Evolutionary conservation across 2,888 invertebrate genomes (phyloP), one percentile per base, ranked within the genome.

Genomic region (Dasypolia templi): DNA sequence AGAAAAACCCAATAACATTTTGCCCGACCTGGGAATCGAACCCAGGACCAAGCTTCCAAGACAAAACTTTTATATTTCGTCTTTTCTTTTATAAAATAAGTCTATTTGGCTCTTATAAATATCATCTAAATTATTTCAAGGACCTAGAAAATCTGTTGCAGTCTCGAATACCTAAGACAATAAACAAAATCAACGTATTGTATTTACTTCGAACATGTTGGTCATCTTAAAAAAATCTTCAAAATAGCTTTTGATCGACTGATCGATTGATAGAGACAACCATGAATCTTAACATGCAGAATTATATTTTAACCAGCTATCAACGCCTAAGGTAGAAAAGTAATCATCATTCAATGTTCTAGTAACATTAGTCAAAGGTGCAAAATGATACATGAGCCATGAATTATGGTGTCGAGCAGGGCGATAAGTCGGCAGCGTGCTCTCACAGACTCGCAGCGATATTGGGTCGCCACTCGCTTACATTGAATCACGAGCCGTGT

Each of bases 401-500:
- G 86, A 85, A 86, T 86, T 86, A 86, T 77, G 80, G 68, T 81
- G 72, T 75, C 82, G 75, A 70, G 73, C 73, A 55, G 55, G 59
- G 72, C 70, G 83, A 84, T 79, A 83, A 83, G 84, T 82, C 82
- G 75, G 73, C 84, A 77, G 81, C 80, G 75, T 83, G 84, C 84
- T 80, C 84, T 84, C 80, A 71, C 77, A 79, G 75, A 74, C 81
- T 83, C 81, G 68, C 79, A 75, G 77, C 78, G 81, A 84, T 86
- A 87, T 81, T 86, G 83, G 80, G 80, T 87, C 92, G 88, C 92
- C 93, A 92, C 93, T 92, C 93, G 92, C 93, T 91, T 90, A 91
- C 91, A 91, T 90, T 89, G 91, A 91, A 93, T 94, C 94, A 94
- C 93, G 93, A 93, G 89, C 91, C 88, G 88, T 44, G 86, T 72